These are phyloP conservation scores for Acholoe squamosa DNA, from an alignment of 2,888 invertebrate species.

Conservation along the genomic window DNA sequence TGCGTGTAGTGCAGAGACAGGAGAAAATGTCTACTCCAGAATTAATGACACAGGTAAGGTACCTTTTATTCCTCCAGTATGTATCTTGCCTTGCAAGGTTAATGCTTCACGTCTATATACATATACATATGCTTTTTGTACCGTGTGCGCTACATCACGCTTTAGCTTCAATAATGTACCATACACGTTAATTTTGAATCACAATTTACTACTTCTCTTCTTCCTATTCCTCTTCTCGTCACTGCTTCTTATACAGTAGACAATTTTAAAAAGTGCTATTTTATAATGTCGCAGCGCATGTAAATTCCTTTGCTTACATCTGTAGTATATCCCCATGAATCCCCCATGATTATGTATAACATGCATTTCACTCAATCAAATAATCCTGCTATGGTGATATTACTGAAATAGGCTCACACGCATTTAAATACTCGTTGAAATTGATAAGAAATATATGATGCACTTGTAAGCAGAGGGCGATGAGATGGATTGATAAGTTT, in stretches of 20 bases:
- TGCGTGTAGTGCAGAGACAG: slow-evolving; percentile 59
- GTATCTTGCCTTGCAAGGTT: slow-evolving; percentile 2
- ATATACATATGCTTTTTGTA: background rate
- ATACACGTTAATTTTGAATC: slow-evolving; percentile 10
- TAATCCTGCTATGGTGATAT: background rate
- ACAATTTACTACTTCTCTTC: background rate
- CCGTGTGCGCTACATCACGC: slow-evolving; percentile 32
- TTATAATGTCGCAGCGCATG: slow-evolving; percentile 1
- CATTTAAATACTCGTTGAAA: background rate
- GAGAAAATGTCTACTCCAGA: slow-evolving; percentile 69
- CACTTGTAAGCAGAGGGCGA: background rate
- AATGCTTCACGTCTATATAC: slow-evolving; percentile 1
- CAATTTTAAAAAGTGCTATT: background rate
- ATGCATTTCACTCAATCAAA: background rate
- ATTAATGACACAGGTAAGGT: slow-evolving; percentile 69
- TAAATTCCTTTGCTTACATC: slow-evolving; percentile 16
- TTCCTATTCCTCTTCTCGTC: background rate
- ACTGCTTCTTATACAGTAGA: background rate
- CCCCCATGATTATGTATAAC: background rate
- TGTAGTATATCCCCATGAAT: background rate
- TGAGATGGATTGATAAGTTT: background rate
- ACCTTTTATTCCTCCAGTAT: background rate
- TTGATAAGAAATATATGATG: background rate
- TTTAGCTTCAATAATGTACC: slow-evolving; percentile 18
- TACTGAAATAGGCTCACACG: background rate